These are phyloP conservation scores for Temnothorax curvispinosus DNA, from an alignment of 1,140 invertebrate genomes.

Conservation along the genomic window DNA sequence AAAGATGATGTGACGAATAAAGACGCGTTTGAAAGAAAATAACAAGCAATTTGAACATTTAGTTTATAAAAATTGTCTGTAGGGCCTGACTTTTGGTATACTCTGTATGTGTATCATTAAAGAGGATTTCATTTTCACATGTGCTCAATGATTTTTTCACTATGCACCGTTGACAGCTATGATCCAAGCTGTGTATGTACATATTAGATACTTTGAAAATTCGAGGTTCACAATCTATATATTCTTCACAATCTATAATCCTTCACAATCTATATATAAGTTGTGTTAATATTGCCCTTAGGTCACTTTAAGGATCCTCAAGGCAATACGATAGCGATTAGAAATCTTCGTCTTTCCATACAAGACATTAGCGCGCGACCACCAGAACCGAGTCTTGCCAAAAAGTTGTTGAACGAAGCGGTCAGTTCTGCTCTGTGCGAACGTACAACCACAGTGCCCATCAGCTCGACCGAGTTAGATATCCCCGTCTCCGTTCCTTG, in stretches of 20 bases:
- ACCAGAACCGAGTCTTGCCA: constrained; percentile 92
- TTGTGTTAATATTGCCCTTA: constrained; percentile 78
- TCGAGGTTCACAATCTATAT: background rate
- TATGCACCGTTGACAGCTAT: too few species aligned
- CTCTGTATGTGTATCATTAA: background rate
- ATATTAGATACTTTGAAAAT: background rate
- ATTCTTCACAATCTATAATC: too few species aligned
- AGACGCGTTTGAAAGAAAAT: background rate
- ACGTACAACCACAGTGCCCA: constrained; percentile 86
- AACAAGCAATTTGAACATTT: background rate
- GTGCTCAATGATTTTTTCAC: too few species aligned
- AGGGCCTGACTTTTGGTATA: background rate
- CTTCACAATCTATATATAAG: background rate
- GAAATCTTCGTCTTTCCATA: constrained; percentile 92
- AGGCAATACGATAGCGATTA: constrained; percentile 90
- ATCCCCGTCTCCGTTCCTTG: constrained; percentile 94
- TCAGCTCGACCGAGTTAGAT: constrained; percentile 86
- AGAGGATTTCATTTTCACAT: too few species aligned
- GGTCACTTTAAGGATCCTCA: constrained; percentile 94
- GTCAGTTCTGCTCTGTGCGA: constrained; percentile 91
- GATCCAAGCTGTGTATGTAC: too few species aligned
- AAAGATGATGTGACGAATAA: background rate
- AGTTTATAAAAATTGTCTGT: background rate
- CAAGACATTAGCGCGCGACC: constrained; percentile 93
- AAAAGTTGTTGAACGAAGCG: constrained; percentile 95